Evolutionary conservation across 2,888 invertebrate species (phyloP).

Genomic region (Epinotia brunnichana): DNA sequence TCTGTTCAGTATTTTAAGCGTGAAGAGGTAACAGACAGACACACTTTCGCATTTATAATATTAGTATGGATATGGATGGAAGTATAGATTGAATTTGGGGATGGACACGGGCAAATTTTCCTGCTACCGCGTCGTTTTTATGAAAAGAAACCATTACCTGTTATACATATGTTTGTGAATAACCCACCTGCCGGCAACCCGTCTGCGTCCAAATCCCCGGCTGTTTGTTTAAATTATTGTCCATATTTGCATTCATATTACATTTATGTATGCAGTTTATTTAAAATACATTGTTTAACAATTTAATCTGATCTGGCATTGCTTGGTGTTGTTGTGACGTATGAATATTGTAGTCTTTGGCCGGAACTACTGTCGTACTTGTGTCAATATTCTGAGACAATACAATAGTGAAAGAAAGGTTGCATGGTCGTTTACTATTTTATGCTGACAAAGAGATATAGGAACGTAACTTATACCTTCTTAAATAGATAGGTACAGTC

Average conservation of each 20-base stretch:
- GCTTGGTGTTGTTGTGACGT: background rate
- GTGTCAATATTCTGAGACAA: background rate
- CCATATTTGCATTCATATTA: background rate
- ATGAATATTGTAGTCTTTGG: too few species aligned
- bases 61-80: too few species aligned
- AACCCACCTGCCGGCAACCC: conserved; percentile 50
- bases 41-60: too few species aligned
- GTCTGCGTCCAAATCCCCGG: conserved; percentile 63
- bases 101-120: too few species aligned
- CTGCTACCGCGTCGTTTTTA: too few species aligned
- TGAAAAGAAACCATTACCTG: too few species aligned
- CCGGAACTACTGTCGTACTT: background rate
- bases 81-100: too few species aligned
- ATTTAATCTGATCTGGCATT: too few species aligned
- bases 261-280: background rate
- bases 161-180: background rate
- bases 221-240: conserved; percentile 46
- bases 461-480: too few species aligned
- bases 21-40: too few species aligned
- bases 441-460: background rate
- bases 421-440: background rate
- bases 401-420: background rate
- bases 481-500: too few species aligned
- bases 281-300: background rate
- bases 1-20: too few species aligned